Evolutionary conservation across 2,797 vertebrate species (phyloP).

Genomic region (Sarcophilus harrisii): DNA sequence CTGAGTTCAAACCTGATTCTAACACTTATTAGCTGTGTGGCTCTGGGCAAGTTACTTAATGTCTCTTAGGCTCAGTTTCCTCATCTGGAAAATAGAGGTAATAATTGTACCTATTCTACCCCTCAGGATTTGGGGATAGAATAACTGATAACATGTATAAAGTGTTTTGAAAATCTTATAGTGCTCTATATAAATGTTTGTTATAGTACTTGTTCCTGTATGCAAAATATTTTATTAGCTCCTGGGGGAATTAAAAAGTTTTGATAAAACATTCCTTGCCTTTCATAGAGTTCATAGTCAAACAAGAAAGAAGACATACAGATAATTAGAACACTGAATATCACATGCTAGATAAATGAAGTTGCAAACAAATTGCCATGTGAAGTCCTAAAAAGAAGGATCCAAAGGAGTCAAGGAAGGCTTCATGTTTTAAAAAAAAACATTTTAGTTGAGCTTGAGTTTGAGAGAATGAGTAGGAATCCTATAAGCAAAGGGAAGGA

Average conservation of each 20-base stretch:
- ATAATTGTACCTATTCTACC: constrained; percentile 33
- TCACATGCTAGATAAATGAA: neutral
- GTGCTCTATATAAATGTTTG: constrained; percentile 38
- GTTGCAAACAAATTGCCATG: neutral
- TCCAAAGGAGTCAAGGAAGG: neutral
- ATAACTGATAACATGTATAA: constrained; percentile 36
- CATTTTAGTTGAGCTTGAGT: neutral
- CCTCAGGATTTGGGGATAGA: constrained; percentile 25
- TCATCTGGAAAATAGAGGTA: constrained; percentile 51
- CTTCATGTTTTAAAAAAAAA: neutral
- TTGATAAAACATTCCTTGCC: neutral
- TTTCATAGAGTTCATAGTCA: neutral
- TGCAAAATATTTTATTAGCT: neutral
- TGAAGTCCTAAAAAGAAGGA: neutral
- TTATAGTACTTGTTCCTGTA: neutral
- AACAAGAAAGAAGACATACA: neutral
- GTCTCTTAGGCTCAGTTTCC: constrained; percentile 40
- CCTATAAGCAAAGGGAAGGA: neutral
- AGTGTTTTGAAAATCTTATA: constrained; percentile 49
- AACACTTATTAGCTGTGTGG: constrained; percentile 42
- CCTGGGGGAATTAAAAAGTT: neutral
- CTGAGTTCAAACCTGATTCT: constrained; percentile 15
- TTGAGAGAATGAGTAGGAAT: neutral
- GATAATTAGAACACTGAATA: neutral
- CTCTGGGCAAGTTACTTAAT: neutral